These are phyloP conservation scores for Dryomyza anilis DNA, from an alignment of 2,888 invertebrate species.

Conservation along the genomic window DNA sequence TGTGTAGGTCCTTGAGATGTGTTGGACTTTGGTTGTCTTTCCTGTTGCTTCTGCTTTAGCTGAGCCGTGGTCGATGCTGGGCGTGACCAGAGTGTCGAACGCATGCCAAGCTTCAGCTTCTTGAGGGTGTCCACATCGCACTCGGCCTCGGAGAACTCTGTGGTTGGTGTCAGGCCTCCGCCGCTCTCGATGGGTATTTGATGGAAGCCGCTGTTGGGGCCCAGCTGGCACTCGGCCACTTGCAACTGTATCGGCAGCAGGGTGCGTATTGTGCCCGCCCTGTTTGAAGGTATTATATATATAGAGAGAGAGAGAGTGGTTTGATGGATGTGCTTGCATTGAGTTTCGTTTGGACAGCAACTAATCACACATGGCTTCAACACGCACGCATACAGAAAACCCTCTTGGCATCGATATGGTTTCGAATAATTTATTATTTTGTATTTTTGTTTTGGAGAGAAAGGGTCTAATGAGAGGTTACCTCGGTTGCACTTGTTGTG, in stretches of 20 bases:
- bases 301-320: slow-evolving; percentile 17
- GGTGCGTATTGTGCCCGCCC: slow-evolving; percentile 65
- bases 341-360: slow-evolving; percentile 27
- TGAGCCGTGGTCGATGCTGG: slow-evolving; percentile 62
- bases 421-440: no score
- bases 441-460: background rate
- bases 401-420: slow-evolving; percentile 12
- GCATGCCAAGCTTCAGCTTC: slow-evolving; percentile 72
- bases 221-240: slow-evolving; percentile 57
- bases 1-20: slow-evolving; percentile 45
- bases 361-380: slow-evolving; percentile 23
- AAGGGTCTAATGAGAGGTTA: background rate
- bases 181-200: slow-evolving; percentile 39
- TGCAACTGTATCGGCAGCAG: slow-evolving; percentile 68
- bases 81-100: slow-evolving; percentile 74
- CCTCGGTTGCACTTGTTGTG: background rate
- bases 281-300: slow-evolving; percentile 33
- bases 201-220: slow-evolving; percentile 46
- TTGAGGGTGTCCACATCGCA: slow-evolving; percentile 77
- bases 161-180: slow-evolving; percentile 40
- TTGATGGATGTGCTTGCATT: background rate
- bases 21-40: slow-evolving; percentile 45
- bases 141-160: slow-evolving; percentile 73
- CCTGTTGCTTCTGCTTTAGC: slow-evolving; percentile 51
- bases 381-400: slow-evolving; percentile 9